A percentile compares a stretch with the other conserved stretches of the same genome.
phyloP scores from a whole-genome alignment of 2,113 vertebrate genomes.

The Climacteris rufus region DNA sequence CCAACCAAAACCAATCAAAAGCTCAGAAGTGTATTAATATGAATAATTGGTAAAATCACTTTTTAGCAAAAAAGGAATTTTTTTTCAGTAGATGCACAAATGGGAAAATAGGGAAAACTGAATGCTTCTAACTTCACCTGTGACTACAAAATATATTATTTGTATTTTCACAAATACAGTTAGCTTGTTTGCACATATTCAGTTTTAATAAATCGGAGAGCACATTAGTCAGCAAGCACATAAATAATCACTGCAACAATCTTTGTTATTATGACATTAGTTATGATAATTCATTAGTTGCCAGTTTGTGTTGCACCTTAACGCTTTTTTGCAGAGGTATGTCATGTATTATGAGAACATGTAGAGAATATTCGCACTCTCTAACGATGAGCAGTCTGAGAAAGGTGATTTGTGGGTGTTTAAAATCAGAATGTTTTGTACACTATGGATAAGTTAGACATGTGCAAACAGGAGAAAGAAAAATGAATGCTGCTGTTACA shows the following conservation, averaged over 20 bases:
- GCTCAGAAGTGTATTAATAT: neutral
- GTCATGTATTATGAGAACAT: neutral
- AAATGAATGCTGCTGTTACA: neutral
- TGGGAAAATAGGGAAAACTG: neutral
- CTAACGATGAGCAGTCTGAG: neutral
- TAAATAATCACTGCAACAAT: constrained; percentile 28
- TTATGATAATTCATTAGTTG: constrained; percentile 50
- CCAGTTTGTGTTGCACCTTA: neutral
- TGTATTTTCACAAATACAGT: neutral
- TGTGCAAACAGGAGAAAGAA: neutral
- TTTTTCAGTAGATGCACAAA: neutral
- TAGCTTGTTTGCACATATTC: constrained; percentile 26
- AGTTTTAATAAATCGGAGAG: constrained; percentile 26
- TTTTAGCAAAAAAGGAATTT: neutral
- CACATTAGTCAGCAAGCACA: constrained; percentile 3
- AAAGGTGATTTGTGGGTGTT: neutral
- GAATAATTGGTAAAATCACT: neutral
- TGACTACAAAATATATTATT: neutral
- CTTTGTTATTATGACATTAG: constrained; percentile 50
- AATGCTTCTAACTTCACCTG: neutral
- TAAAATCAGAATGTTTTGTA: neutral
- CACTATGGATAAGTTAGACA: neutral
- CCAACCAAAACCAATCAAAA: neutral
- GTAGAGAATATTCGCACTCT: neutral
- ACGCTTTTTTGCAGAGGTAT: neutral